Base-by-base conservation (phyloP, 2,113 vertebrate species). In the Thinocorus orbignyianus region DNA sequence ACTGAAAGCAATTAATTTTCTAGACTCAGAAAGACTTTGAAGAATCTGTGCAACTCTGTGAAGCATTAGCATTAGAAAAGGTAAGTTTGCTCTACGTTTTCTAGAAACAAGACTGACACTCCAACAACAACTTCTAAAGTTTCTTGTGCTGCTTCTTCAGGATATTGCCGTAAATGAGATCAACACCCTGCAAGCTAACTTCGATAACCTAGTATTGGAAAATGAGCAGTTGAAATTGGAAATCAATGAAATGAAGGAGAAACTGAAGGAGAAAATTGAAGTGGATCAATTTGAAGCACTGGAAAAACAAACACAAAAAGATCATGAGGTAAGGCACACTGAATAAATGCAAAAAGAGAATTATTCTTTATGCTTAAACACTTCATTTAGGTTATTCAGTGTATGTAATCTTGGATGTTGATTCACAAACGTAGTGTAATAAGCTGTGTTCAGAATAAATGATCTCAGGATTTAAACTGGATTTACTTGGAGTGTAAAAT, bases 261-360 rank as follows among this genome's bases (percentile, higher is more conserved):
- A 98, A 65, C 95, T 99, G 41, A 97, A 98, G 60, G 99, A 99
- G 90, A 98, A 98, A 89, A 81, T 39, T 28, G 99, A 99, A 68
- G 90, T 95, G 16, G 98, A 98, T 7, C 99, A 99, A 96, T 99
- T 99, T 95, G 97, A 98, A 76, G 85, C 83, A 74, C 97, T 99
- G 57, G 99, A 99, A 97, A 98, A 98, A 58, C 98, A 98, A 95
- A 92, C 97, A 74, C 95, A 93, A 58, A 98, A 98, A 74, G 98
- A 99, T 76, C 97, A 98, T 9, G 98, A 99, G 99, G 99, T 99
- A 89, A 97, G 87, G 10, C 61, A 24, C 35, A 58, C 13, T 42
- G 66, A 93, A 86, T 41, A 87, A 44, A 46, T 44, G n/a, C 17
- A 58, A 72, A 51, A 22, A n/a, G 17, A 17, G 9, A 26, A 49